phyloP scores from a whole-genome alignment of 2,113 vertebrate genomes.

The Telmatochromis sp. region DNA sequence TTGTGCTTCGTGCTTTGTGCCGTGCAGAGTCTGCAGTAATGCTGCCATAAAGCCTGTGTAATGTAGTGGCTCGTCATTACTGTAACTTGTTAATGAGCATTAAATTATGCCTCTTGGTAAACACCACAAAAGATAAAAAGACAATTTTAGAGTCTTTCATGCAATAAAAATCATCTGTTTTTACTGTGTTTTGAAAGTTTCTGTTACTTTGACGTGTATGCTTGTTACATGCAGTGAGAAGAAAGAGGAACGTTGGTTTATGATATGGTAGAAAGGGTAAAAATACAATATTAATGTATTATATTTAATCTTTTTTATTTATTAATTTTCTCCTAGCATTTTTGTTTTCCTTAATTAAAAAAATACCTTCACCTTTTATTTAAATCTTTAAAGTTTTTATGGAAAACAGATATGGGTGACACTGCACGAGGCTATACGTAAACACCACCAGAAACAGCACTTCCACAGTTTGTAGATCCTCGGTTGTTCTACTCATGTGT shows the following conservation, averaged over 20 bases:
- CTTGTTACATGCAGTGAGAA: neutral
- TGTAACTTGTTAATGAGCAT: conserved; percentile 6
- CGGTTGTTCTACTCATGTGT: neutral
- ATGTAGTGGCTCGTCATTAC: neutral
- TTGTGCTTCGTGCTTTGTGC: neutral
- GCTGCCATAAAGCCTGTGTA: neutral
- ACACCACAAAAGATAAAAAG: neutral
- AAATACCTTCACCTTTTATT: neutral
- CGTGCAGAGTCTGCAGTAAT: neutral
- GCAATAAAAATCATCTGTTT: neutral
- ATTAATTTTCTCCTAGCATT: neutral
- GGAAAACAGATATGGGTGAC: neutral
- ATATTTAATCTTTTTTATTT: neutral
- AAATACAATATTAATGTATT: neutral
- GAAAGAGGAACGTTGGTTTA: neutral
- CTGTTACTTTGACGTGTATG: neutral
- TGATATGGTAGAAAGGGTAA: neutral
- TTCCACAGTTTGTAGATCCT: neutral
- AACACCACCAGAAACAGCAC: neutral
- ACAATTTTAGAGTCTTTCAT: neutral
- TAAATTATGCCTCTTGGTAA: neutral
- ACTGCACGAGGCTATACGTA: neutral
- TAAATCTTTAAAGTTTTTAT: neutral
- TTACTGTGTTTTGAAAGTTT: neutral
- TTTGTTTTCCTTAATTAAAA: neutral